Evolutionary conservation across 2,797 vertebrate genomes (phyloP), one percentile per base, ranked within the genome.

Genomic region (Lithobates sylvaticus): DNA sequence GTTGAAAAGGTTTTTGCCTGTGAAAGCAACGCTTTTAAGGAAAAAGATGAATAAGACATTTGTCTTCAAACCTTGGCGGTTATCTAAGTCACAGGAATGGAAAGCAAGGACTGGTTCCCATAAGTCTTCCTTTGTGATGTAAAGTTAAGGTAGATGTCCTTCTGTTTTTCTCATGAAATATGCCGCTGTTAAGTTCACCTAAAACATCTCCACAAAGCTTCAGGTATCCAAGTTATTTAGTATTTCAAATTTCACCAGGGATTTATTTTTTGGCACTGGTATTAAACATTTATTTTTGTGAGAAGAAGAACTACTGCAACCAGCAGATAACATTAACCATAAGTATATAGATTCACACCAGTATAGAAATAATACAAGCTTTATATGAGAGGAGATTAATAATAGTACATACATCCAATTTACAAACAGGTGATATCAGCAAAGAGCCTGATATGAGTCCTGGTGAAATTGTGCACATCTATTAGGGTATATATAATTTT

Each of bases 31-130:
- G 61, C 70, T 82, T 73, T 44, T 73, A 74, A 65, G 70, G 54
- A 18, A 73, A 72, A 81, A 74, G 70, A 73, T 82, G 80, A 82
- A 82, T 82, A 82, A 76, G 39, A 76, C 64, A 8, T 68, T 83
- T 82, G 80, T 73, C 47, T 73, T 81, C 68, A 61, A 42, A 21
- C 50, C 79, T 81, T 81, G 58, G 68, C 58, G 50, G 34, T 73
- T 61, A 32, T 10, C 26, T 64, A 82, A 74, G 54, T 74, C 70
- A 27, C 32, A 73, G 47, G 50, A 65, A 73, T 72, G 29, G 80
- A 73, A 61, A 54, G 70, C 70, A 73, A 65, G 64, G 50, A 26
- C 36, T 21, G 21, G n/a, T 82, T 74, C 54, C 54, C 70, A 42
- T 74, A 82, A 42, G 70, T 61, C 80, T 70, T 81, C 29, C 21